Evolutionary conservation across 2,888 invertebrate genomes (phyloP), one percentile per base, ranked within the genome.

Genomic region (Patella ulyssiponensis): DNA sequence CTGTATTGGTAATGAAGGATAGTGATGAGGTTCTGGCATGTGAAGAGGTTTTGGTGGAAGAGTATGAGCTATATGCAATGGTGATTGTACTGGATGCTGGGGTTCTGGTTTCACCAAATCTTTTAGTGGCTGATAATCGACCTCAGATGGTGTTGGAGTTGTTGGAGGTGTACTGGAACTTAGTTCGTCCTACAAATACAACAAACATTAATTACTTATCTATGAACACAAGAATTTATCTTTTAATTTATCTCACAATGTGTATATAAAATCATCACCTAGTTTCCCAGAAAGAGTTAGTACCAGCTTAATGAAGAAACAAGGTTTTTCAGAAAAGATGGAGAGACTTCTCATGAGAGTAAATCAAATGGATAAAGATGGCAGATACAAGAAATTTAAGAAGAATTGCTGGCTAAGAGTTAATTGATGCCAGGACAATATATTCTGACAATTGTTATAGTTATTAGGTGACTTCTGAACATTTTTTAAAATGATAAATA

Each of bases 91-190:
- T 15, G 79, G 56, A 76, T 73, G 73, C 58, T 79, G 79, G 33
- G 83, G 79, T 52, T 78, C 79, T 1, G 83, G 81, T 73, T 83
- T 81, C 53, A 81, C 74, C 58, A 73, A 76, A 76, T 80, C 78
- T 71, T 80, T 77, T 54, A 76, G 58, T 54, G 85, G 79, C 79
- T 84, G 83, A 82, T 86, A 84, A 54, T 86, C 89, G 5, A 83
- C 85, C 70, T 88, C 89, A 52, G 86, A 82, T 51, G 89, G 89
- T 77, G 89, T 88, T 11, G 90, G 89, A 69, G 86, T 87, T 56
- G 86, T 88, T 33, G 89, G 88, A n/a, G 87, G 86, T 52, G 89
- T 88, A 77, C 87, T 87, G 20, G 88, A 87, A 73, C 86, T 88
- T 75, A 88, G 77, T 70, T 89, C 88, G 80, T 89, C 89, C 86